Conservation (phyloP, 2,888 invertebrate genomes). For the Ophion costatus region DNA sequence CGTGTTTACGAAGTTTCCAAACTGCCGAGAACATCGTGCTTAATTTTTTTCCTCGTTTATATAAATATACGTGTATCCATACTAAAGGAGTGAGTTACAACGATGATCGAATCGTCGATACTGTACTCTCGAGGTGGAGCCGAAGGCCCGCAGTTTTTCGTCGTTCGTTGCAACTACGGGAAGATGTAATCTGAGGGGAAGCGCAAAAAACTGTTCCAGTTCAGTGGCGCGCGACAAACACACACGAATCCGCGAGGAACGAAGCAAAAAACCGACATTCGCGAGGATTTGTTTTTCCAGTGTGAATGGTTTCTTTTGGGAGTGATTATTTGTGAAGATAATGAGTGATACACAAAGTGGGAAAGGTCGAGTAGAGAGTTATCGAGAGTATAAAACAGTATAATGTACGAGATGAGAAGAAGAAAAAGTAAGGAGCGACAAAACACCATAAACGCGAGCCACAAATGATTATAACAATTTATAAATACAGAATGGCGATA, state of each 20-base stretch:
- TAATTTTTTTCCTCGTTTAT: constrained; percentile 30
- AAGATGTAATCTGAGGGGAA: constrained; percentile 4
- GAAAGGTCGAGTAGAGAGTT: constrained; percentile 10
- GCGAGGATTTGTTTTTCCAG: constrained; percentile 74
- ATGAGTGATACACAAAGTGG: constrained; percentile 64
- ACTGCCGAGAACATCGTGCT: constrained; percentile 51
- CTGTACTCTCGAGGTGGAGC: constrained; percentile 45
- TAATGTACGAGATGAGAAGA: constrained; percentile 33
- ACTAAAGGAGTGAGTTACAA: constrained; percentile 38
- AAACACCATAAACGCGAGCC: constrained; percentile 61
- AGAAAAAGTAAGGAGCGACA: constrained; percentile 62
- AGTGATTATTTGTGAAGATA: constrained; percentile 71
- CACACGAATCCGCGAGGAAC: constrained; percentile 30
- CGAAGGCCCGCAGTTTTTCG: constrained; percentile 37
- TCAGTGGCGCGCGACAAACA: constrained; percentile 47
- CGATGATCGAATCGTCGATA: constrained; percentile 48
- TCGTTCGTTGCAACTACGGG: constrained; percentile 38
- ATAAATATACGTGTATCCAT: neutral
- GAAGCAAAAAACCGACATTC: constrained; percentile 60
- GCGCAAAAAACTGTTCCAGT: constrained; percentile 41
- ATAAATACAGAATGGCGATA: constrained; percentile 75
- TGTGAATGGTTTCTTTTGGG: constrained; percentile 74
- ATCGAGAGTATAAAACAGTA: constrained; percentile 28
- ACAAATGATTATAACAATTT: constrained; percentile 75
- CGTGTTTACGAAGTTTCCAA: constrained; percentile 52